These are phyloP conservation scores for Muraenolepis orangiensis DNA, from an alignment of 2,797 vertebrate species.

Conservation along the genomic window DNA sequence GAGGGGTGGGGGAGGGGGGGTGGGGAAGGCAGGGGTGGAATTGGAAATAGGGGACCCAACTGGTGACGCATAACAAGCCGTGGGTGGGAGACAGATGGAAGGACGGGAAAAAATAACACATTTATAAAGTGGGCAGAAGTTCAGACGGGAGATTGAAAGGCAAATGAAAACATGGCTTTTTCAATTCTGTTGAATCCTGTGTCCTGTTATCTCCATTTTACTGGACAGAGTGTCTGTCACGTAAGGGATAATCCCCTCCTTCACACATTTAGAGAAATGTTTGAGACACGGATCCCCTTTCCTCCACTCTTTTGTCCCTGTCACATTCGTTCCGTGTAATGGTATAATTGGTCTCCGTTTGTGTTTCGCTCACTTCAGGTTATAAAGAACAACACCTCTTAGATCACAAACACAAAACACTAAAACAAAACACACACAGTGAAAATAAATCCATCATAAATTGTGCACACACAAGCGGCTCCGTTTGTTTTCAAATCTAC, in stretches of 20 bases:
- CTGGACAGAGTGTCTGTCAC: background rate
- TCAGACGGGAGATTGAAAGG: constrained; percentile 51
- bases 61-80: constrained; percentile 33
- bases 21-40: background rate
- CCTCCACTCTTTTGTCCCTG: background rate
- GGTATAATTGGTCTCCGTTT: background rate
- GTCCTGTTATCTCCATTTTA: background rate
- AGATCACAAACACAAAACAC: background rate
- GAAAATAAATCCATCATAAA: too few species aligned
- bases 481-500: background rate
- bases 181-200: constrained; percentile 17
- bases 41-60: constrained; percentile 33
- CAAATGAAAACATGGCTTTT: constrained; percentile 49
- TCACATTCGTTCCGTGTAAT: background rate
- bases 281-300: too few species aligned
- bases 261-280: too few species aligned
- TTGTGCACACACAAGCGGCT: too few species aligned
- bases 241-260: background rate
- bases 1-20: background rate
- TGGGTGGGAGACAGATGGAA: constrained; percentile 9
- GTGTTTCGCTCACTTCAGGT: background rate
- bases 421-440: background rate
- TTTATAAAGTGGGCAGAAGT: constrained; percentile 7
- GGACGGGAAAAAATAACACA: too few species aligned
- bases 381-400: background rate